Base-by-base conservation (phyloP, 2,797 vertebrate species). In the Nyctibius grandis region DNA sequence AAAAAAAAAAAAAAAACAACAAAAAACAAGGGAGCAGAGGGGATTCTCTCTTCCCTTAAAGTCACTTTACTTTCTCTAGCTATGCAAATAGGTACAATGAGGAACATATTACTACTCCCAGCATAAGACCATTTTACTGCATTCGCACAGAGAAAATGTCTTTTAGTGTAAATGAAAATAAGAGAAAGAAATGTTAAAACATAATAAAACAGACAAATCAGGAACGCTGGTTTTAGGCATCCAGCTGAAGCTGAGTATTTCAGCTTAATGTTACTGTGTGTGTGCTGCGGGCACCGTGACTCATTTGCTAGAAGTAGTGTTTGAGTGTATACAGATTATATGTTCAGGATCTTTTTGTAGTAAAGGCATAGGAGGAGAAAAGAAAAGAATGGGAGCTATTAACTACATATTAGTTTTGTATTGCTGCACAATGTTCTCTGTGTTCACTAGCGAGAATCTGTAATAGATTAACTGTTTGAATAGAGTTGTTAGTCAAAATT, bases 1-100 rank as follows among this genome's bases (percentile, higher is more conserved):
- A 34, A 29, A 60, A 38, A 34, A 59, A 34, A 74, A 20, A 54
- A 31, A 19, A 16, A 16, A 29, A n/a, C n/a, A n/a, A n/a, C n/a
- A 12, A 14, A 8, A 25, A 11, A 2, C 1, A 5, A 19, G 8
- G 0, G 0, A 6, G 8, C 4, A 3, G 17, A 2, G 15, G 11
- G 8, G 23, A 29, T 57, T 90, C 28, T 72, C 31, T 54, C 36
- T 78, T 81, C 44, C n/a, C 33, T 76, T 82, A 63, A 77, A 85
- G 36, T n/a, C 26, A 26, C 40, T 87, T 94, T 54, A 34, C 72
- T 48, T 69, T 65, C 54, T 65, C 25, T 87, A 91, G 13, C 48
- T 90, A 36, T 82, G 59, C 63, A 84, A 73, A 44, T 21, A 63
- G 60, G 54, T 78, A 40, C 61, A 75, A 33, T 59, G 47, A 78